Evolutionary conservation across 2,113 vertebrate genomes (phyloP), one percentile per base, ranked within the genome.

Genomic region (Hemibagrus wyckioides): DNA sequence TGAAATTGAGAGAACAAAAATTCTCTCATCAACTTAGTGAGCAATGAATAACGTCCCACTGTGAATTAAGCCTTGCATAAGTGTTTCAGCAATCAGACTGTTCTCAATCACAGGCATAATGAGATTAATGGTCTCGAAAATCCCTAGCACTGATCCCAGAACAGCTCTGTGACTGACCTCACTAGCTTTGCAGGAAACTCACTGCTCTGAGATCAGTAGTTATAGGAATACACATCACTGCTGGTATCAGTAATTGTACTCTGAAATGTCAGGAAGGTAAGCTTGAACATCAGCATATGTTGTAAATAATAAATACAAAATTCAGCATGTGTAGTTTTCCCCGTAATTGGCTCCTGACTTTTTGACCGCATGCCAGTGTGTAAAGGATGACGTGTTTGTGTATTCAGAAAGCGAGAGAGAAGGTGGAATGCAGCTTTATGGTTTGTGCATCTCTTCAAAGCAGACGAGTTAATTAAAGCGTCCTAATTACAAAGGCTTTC

Each of bases 81-180:
- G 50, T 30, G 48, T 69, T 81, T 33, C 79, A 82, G 50, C 48
- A 6, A 23, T 50, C 76, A 59, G 61, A 28, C 76, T 86, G 79
- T 63, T 86, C 85, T 33, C 77, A 30, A 19, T 86, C 28, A 52
- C 61, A 52, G 50, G 41, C 39, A 56, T 71, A 71, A 86, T 71
- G 80, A 87, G 86, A n/a, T 75, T 57, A 87, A 67, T 82, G 79
- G 52, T 41, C 80, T 59, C 67, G 23, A 59, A 57, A 82, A 73
- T 23, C 39, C 41, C n/a, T 15, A 44, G n/a, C 39, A 61, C 80
- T 87, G 86, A 87, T 80, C 77, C 81, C 39, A 82, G 80, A 87
- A 48, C 86, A 82, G 86, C 30, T 48, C 25, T 13, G 25, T 25
- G 36, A 59, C 54, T 82, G 14, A 33, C 71, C 5, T 69, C 41